A percentile compares a stretch with the other conserved stretches of the same genome.
phyloP scores from a whole-genome alignment of 2,797 vertebrate species.

The Melanogrammus aeglefinus region DNA sequence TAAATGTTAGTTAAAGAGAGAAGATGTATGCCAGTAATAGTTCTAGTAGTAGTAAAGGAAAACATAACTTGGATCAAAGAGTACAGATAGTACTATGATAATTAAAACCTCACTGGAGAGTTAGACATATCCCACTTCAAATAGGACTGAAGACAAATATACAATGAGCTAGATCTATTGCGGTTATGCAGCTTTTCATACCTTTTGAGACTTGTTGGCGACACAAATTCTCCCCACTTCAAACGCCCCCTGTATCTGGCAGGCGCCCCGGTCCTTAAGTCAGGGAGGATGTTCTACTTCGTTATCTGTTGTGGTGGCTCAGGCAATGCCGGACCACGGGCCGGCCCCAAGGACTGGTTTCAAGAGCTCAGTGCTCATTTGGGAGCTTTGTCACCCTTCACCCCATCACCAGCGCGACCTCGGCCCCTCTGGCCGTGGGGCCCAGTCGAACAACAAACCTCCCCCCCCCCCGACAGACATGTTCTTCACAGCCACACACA shows the following conservation, averaged over 20 bases:
- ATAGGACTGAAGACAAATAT: neutral
- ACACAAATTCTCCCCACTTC: slow-evolving; percentile 21
- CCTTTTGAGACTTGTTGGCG: neutral
- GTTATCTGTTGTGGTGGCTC: slow-evolving; percentile 66
- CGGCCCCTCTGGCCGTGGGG: slow-evolving; percentile 64
- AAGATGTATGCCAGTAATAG: neutral
- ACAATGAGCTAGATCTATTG: neutral
- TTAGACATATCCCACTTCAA: neutral
- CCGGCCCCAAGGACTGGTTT: slow-evolving; percentile 71
- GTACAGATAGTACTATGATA: neutral
- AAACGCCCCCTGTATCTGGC: slow-evolving; percentile 34
- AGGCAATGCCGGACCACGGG: slow-evolving; percentile 71
- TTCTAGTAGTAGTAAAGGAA: neutral
- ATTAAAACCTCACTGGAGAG: neutral
- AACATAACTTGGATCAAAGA: neutral
- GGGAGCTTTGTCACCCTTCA: slow-evolving; percentile 69
- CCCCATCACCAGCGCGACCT: slow-evolving; percentile 62
- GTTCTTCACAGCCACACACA: slow-evolving; percentile 40
- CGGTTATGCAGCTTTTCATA: slow-evolving; percentile 11
- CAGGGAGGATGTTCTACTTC: slow-evolving; percentile 59
- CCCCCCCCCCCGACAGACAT: slow-evolving; percentile 49
- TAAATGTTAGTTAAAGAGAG: neutral
- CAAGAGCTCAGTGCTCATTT: slow-evolving; percentile 74
- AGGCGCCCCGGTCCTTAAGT: slow-evolving; percentile 46
- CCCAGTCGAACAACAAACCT: slow-evolving; percentile 55